Evolutionary conservation across 2,113 vertebrate genomes (phyloP), one percentile per base, ranked within the genome.

Genomic region (Artemisiospiza belli): DNA sequence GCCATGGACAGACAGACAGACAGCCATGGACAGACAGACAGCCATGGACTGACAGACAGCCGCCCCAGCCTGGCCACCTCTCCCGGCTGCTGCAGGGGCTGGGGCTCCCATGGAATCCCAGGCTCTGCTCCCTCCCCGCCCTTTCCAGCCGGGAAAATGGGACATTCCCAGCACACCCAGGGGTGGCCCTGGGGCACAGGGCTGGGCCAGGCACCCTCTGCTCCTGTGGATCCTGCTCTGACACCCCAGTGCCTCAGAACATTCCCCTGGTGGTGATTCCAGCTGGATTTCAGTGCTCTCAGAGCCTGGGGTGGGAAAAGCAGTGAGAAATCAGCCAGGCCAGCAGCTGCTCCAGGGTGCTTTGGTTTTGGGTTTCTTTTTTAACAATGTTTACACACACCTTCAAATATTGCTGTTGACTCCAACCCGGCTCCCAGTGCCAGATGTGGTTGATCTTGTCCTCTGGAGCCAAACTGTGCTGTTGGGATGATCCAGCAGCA

Each of bases 31-130:
- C 47, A 49, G 23, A 24, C 47, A 49, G 23, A 24, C 47, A 49
- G 9, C 51, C 51, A 15, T 1, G 49, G 25, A 52, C 51, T 17
- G 25, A 16, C 51, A 30, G 51, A 10, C 4, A 52, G 51, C 51
- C 6, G 39, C 5, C 0, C 16, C 0, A 2, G 15, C 47, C n/a
- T 2, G 24, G 14, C 6, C 30, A 15, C 52, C 2, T 1, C 43
- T 43, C 15, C 63, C 5, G n/a, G 17, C 43, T 35, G 33, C 49
- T 15, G 13, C 51, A 12, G 11, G 44, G 31, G 11, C 39, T 22
- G 13, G 18, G 35, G 5, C 10, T 0, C 46, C 24, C 33, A 20
- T 10, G n/a, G 14, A 10, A 11, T 15, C 39, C 24, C 15, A 2
- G 25, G 4, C 18, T 33, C 1, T 0, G 19, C 19, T 23, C 59